Base-by-base conservation (phyloP, 1,140 invertebrate species). In the Eriocheir sinensis region DNA sequence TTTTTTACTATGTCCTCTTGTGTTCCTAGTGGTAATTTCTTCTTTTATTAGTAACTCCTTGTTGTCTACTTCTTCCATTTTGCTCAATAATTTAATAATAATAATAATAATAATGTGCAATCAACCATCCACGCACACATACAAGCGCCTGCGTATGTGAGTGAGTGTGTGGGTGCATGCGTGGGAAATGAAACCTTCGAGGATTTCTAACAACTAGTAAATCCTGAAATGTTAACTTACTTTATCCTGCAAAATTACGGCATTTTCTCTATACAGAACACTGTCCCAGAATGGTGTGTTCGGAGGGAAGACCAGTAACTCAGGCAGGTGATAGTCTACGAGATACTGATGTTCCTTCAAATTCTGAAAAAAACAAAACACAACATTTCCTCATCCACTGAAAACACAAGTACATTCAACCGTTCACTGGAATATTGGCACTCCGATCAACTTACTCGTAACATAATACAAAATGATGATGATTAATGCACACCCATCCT, bases 301-400 rank as follows among this genome's bases (percentile, higher is more conserved):
- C 9, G 93, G 85, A 89, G 93, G 93, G 41, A 94, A 94, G 72
- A 94, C n/a, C 53, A 94, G 53, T 30, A 94, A 36, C 12, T 94
- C 86, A 48, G 34, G 53, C 44, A 94, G 41, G 34, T 94, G 93
- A 44, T 94, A 94, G 81, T 94, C 93, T 15, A 72, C 48, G 3
- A 94, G 30, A 72, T 94, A 94, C 27, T 30, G 38, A 17, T 53
- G 27, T 6, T 53, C 38, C 72, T 36, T 60, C 38, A 94, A 32
- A 8, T 89, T 83, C 93, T 94, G 93, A 89, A 90, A 94, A 6
- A 85, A 41, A 85, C 21, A 36, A 85, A 85, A 85, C 36, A 9
- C 21, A 9, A 3, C 6, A 38, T 36, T 21, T 8, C 34, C 9
- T 85, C 53, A 72, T 12, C 53, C 53, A 72, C 27, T 72, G 53